phyloP scores from a whole-genome alignment of 2,797 vertebrate species.

The Mycteria americana region DNA sequence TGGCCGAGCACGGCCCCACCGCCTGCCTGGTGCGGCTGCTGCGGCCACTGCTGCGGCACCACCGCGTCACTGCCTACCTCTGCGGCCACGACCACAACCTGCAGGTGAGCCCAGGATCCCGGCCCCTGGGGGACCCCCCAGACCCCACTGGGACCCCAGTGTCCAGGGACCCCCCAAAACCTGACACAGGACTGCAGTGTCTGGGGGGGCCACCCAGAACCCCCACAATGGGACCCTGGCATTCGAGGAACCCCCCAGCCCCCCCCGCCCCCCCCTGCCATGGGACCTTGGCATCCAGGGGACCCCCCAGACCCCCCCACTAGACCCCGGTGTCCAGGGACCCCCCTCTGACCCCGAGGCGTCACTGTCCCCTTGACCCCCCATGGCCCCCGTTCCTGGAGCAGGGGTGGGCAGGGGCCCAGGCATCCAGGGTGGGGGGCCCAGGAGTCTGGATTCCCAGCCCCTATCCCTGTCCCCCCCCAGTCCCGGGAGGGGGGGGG shows the following conservation, averaged over 20 bases:
- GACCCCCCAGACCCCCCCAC: neutral
- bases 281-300: neutral
- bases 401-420: neutral
- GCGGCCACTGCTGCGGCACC: slow-evolving; percentile 80
- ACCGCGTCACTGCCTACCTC: slow-evolving; percentile 88
- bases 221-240: neutral
- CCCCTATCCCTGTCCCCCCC: neutral
- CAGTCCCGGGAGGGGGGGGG: neutral
- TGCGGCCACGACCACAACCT: slow-evolving; percentile 95
- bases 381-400: too few relatives aligned
- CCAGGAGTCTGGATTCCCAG: too few relatives aligned
- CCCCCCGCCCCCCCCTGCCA: neutral
- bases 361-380: too few relatives aligned
- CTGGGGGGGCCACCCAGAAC: too few relatives aligned
- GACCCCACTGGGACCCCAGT: too few relatives aligned
- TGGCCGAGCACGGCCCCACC: slow-evolving; percentile 90
- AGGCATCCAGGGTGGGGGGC: too few relatives aligned
- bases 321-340: neutral
- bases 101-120: slow-evolving; percentile 77
- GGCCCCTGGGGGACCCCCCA: neutral
- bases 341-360: neutral
- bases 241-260: too few relatives aligned
- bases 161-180: neutral
- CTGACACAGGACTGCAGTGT: neutral
- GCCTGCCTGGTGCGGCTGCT: slow-evolving; percentile 81